Conservation (phyloP, 2,797 vertebrate species). For the Melanogrammus aeglefinus region DNA sequence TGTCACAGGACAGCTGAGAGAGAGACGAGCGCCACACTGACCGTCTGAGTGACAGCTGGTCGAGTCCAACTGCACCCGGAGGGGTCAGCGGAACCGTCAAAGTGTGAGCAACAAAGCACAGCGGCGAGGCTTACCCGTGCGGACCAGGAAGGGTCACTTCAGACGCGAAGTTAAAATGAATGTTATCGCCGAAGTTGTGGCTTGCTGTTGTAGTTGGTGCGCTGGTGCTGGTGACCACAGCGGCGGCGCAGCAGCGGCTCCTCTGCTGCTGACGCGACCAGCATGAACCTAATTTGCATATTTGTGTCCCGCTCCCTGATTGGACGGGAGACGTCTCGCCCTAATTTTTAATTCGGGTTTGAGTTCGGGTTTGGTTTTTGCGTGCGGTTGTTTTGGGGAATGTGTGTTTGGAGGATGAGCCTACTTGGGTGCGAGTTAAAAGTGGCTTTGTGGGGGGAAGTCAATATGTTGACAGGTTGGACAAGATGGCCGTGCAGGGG, state of each 20-base stretch:
- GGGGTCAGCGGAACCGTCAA: too few species aligned
- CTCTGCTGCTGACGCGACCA: constrained; percentile 75
- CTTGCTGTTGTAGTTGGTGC: constrained; percentile 60
- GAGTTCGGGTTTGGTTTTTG: not conserved
- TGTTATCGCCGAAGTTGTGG: constrained; percentile 61
- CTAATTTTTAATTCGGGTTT: not conserved
- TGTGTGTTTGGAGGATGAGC: too few species aligned
- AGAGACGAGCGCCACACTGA: constrained; percentile 18
- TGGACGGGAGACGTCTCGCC: constrained; percentile 53
- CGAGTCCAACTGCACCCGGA: constrained; percentile 26
- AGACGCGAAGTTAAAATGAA: constrained; percentile 23
- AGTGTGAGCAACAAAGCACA: too few species aligned
- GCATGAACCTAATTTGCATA: constrained; percentile 74
- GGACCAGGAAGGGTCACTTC: constrained; percentile 30
- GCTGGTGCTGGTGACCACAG: constrained; percentile 75
- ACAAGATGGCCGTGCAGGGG: constrained; percentile 78
- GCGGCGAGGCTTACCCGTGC: constrained; percentile 63
- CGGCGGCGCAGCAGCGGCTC: constrained; percentile 60
- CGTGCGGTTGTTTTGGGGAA: not conserved
- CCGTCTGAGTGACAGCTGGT: constrained; percentile 66
- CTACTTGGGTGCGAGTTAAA: not conserved
- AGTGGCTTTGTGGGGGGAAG: constrained; percentile 21
- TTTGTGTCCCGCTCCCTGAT: constrained; percentile 65
- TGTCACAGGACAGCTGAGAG: too few species aligned
- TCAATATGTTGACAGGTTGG: constrained; percentile 53